Conservation (phyloP, 1,140 invertebrate genomes). For the Chionoecetes opilio region DNA sequence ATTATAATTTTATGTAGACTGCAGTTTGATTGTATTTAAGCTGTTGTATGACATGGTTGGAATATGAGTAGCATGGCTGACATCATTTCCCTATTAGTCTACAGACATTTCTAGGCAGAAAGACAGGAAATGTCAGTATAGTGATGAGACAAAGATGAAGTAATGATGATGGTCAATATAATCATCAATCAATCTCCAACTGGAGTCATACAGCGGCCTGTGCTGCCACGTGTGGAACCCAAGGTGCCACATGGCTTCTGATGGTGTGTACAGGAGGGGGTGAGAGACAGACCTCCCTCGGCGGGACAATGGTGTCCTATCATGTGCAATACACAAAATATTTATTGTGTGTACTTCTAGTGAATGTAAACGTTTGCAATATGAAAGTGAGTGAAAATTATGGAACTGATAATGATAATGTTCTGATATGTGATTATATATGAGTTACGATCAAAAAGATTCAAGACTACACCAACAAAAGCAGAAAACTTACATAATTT, state of each 20-base stretch:
- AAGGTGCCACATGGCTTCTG: neutral
- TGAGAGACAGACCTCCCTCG: neutral
- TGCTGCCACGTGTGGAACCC: neutral
- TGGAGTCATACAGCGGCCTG: neutral
- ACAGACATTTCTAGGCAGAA: constrained; percentile 31
- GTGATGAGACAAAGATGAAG: neutral
- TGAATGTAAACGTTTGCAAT: constrained; percentile 70
- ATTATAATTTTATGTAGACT: constrained; percentile 73
- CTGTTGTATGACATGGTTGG: constrained; percentile 61
- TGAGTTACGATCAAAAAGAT: too few relatives aligned
- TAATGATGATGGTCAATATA: neutral
- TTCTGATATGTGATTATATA: too few relatives aligned
- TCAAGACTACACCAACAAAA: too few relatives aligned
- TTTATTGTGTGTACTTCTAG: constrained; percentile 67
- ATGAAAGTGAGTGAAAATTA: constrained; percentile 39
- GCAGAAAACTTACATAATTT: too few relatives aligned
- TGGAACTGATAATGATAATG: too few relatives aligned
- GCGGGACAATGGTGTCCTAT: constrained; percentile 42
- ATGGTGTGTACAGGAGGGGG: neutral
- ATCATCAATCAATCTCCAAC: neutral
- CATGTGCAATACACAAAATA: constrained; percentile 74
- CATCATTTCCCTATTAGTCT: constrained; percentile 50
- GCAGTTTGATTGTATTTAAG: constrained; percentile 68
- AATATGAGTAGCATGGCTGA: constrained; percentile 43
- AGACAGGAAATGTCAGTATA: neutral